phyloP scores from a whole-genome alignment of 1,140 invertebrate genomes.

The Aphelinus atriplicis region DNA sequence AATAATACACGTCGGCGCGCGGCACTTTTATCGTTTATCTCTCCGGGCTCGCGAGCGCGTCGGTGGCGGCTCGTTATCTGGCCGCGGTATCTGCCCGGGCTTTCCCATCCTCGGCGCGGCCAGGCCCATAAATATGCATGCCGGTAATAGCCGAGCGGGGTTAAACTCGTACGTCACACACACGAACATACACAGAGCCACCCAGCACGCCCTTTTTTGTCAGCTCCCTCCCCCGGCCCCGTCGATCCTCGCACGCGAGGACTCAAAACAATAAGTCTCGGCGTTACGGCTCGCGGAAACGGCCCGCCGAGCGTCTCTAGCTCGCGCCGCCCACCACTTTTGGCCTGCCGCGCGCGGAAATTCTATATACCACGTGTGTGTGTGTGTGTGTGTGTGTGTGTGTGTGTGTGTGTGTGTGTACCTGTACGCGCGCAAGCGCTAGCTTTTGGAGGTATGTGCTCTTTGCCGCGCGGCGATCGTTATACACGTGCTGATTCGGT shows the following conservation, averaged over 20 bases:
- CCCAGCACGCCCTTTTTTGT: conserved; percentile 54
- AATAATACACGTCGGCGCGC: background rate
- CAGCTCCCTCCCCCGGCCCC: conserved; percentile 32
- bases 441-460: too few relatives aligned
- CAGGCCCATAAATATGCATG: conserved; percentile 59
- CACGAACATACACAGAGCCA: conserved; percentile 23
- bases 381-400: too few relatives aligned
- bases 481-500: too few relatives aligned
- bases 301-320: background rate
- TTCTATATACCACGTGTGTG: too few relatives aligned
- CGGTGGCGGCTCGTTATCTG: conserved; percentile 33
- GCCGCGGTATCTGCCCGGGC: conserved; percentile 32
- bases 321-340: conserved; percentile 35
- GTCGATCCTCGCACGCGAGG: conserved; percentile 8
- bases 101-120: conserved; percentile 43
- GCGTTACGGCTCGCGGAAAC: conserved; percentile 14
- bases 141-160: conserved; percentile 50
- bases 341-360: background rate
- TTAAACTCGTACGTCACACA: conserved; percentile 22
- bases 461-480: too few relatives aligned
- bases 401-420: too few relatives aligned
- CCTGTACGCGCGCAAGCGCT: too few relatives aligned
- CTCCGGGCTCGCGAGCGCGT: background rate
- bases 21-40: conserved; percentile 31
- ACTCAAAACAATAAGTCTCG: conserved; percentile 21